phyloP scores from a whole-genome alignment of 2,113 vertebrate species.

The Fulica atra region DNA sequence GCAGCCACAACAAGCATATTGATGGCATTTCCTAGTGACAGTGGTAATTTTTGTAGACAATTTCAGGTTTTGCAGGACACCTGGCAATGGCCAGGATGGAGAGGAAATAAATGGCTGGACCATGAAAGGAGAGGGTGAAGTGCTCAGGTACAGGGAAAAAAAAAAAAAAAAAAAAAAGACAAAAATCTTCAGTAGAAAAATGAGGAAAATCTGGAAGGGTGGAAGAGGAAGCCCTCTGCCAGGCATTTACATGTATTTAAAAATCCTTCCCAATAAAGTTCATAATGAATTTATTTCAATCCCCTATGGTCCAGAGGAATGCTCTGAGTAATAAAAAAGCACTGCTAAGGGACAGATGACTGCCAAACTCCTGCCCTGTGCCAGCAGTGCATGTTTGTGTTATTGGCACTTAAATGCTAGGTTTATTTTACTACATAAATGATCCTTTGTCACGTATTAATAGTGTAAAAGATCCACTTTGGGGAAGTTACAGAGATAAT shows the following conservation, averaged over 20 bases:
- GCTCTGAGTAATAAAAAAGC: conserved; percentile 53
- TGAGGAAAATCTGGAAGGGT: not conserved
- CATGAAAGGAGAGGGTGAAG: not conserved
- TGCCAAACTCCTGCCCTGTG: conserved; percentile 31
- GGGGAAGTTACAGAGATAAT: not conserved
- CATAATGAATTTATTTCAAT: conserved; percentile 57
- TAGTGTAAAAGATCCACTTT: not conserved
- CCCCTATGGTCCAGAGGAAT: conserved; percentile 47
- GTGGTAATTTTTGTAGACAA: not conserved
- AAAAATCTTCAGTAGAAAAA: not conserved
- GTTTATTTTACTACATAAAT: conserved; percentile 47
- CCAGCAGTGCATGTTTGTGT: conserved; percentile 30
- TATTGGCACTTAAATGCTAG: not conserved
- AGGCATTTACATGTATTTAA: conserved; percentile 29
- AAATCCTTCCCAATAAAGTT: conserved; percentile 60
- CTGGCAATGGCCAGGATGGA: not conserved
- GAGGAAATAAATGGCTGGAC: not conserved
- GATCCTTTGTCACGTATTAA: conserved; percentile 42
- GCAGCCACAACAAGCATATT: not conserved
- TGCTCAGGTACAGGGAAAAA: not conserved
- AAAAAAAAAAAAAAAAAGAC: no score
- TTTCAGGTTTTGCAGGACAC: not conserved
- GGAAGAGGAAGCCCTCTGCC: not conserved
- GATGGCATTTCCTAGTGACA: not conserved
- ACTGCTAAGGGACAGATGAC: conserved; percentile 57